Conservation (phyloP, 2,113 vertebrate genomes). For the Tragulus kanchil region DNA sequence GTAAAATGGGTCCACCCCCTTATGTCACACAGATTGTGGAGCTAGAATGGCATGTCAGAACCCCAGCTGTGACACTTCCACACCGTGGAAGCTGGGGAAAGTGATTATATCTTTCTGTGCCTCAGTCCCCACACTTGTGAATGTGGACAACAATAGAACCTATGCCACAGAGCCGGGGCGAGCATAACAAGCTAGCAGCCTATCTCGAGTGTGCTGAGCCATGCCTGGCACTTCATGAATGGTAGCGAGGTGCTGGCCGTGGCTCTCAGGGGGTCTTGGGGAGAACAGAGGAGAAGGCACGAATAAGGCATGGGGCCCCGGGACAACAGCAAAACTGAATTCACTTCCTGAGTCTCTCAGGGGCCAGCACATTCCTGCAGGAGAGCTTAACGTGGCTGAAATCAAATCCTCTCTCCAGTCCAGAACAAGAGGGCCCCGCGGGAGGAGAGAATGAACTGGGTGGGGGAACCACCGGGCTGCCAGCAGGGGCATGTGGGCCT, state of each 20-base stretch:
- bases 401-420: neutral
- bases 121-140: neutral
- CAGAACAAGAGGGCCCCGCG: rapidly evolving
- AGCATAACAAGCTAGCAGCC: neutral
- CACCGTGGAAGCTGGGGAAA: neutral
- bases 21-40: neutral
- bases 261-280: neutral
- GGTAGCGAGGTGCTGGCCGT: neutral
- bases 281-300: neutral
- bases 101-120: neutral
- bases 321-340: neutral
- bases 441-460: neutral
- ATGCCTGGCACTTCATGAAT: neutral
- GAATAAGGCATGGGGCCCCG: neutral
- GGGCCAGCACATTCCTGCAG: neutral
- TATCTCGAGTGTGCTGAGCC: rapidly evolving
- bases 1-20: neutral
- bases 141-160: neutral
- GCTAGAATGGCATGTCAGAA: neutral
- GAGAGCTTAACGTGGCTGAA: neutral
- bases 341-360: neutral
- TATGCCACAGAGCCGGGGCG: rapidly evolving
- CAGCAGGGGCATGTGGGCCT: neutral
- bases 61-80: neutral
- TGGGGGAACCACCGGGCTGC: neutral